These are phyloP conservation scores for Mechanitis mazaeus DNA, from an alignment of 2,888 invertebrate species.

Conservation along the genomic window DNA sequence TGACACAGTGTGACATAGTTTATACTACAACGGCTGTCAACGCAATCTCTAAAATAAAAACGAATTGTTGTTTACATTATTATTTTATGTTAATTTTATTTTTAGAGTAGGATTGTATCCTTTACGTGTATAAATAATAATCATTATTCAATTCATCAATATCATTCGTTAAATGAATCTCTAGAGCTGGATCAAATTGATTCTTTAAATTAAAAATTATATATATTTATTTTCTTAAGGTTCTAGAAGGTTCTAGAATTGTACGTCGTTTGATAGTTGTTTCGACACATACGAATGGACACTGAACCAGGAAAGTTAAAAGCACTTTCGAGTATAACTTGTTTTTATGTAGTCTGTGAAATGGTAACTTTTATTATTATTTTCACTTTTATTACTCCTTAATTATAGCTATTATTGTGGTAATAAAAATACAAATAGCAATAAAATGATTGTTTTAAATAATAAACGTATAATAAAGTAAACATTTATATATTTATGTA, in stretches of 20 bases:
- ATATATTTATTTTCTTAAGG: conserved; percentile 11
- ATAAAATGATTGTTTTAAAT: too few species aligned
- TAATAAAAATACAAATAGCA: conserved; percentile 11
- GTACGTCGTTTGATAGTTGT: conserved; percentile 35
- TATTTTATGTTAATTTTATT: too few species aligned
- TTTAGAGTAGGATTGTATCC: too few species aligned
- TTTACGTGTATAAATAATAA: conserved; percentile 9
- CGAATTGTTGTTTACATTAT: too few species aligned
- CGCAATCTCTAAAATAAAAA: too few species aligned
- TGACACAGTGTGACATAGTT: too few species aligned
- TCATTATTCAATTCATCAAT: conserved; percentile 9
- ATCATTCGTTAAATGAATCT: not conserved
- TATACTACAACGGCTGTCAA: too few species aligned
- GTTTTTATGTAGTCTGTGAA: conserved; percentile 31
- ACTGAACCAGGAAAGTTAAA: conserved; percentile 35
- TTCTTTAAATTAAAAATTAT: not conserved
- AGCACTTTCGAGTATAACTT: conserved; percentile 33
- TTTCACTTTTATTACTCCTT: conserved; percentile 21
- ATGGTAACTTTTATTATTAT: conserved; percentile 29
- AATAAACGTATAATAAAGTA: too few species aligned
- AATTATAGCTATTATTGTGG: conserved; percentile 7
- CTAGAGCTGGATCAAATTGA: not conserved
- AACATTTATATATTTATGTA: too few species aligned
- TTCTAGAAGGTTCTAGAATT: conserved; percentile 26
- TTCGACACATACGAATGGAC: conserved; percentile 40